Evolutionary conservation across 2,113 vertebrate genomes (phyloP).

Genomic region (Tautogolabrus adspersus): DNA sequence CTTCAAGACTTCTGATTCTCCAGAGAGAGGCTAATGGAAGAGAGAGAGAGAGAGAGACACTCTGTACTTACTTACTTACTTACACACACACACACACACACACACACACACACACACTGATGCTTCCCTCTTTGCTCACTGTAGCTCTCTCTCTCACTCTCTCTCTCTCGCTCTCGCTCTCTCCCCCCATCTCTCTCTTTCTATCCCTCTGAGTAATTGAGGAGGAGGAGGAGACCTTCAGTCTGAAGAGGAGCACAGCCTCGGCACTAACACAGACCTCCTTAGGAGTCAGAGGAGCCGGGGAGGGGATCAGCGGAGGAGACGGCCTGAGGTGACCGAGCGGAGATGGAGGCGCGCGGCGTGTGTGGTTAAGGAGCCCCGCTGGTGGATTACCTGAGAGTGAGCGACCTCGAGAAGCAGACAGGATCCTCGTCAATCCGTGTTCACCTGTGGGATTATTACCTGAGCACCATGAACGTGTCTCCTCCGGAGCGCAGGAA

Average conservation of each 20-base stretch:
- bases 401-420: slow-evolving; percentile 32
- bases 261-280: background rate
- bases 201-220: slow-evolving; percentile 22
- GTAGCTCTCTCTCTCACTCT: no score
- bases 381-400: slow-evolving; percentile 65
- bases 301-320: background rate
- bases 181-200: no score
- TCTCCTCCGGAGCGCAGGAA: slow-evolving; percentile 83
- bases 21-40: background rate
- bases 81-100: slow-evolving; percentile 40
- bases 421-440: background rate
- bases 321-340: slow-evolving; percentile 69
- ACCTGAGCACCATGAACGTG: slow-evolving; percentile 79
- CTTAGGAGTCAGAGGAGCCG: background rate
- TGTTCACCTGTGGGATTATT: slow-evolving; percentile 52
- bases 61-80: no score
- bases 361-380: slow-evolving; percentile 47
- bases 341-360: slow-evolving; percentile 59
- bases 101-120: slow-evolving; percentile 24
- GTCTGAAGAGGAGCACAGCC: background rate
- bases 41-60: slow-evolving; percentile 28
- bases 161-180: no score
- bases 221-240: slow-evolving; percentile 15
- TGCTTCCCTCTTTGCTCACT: slow-evolving; percentile 20
- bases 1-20: no score